Base-by-base conservation (phyloP, 1,140 invertebrate genomes). In the Lanistes nyassanus region DNA sequence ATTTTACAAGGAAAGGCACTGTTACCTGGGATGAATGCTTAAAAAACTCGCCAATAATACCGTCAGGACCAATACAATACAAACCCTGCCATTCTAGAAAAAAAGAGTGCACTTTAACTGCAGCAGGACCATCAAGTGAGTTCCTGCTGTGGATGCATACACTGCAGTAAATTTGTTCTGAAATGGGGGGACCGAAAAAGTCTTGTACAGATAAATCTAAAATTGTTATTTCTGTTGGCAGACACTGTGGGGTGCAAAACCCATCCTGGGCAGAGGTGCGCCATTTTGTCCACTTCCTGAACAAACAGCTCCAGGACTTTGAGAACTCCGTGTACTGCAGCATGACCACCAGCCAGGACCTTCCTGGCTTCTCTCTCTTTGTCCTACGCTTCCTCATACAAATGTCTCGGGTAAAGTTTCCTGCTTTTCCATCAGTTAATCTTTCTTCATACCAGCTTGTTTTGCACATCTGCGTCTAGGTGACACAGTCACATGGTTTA, bases 251-350 rank as follows among this genome's bases (percentile, higher is more conserved):
- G 13, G 70, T 86, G 23, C 31, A 64, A 21, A 80, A 88, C 36
- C 88, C 88, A 5, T 87, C 85, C 0, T 89, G 88, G 88, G 75
- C 84, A 53, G 88, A 89, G 72, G 76, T 89, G 2, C 77, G 80
- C 26, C 84, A 87, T 77, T 89, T 86, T 85, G 84, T 86, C 1
- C 77, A 72, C 36, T 89, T 89, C 76, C 80, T 88, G 16, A 86
- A 88, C 80, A 83, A 75, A 13, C 87, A 88, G 73, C 79, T 89
- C 31, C 36, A 76, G n/a, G 80, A 86, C 69, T 86, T 81, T 81
- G 86, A 88, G 77, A 77, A 75, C 16, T 86, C 86, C 13, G 60
- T 67, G 36, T 88, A 84, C 75, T 87, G 86, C 64, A 69, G 76
- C 62, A 39, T 53, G 23, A 71, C 68, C 62, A 60, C 79, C 13